Evolutionary conservation across 2,888 invertebrate species (phyloP), one percentile per base, ranked within the genome.

Genomic region (Cephus nigrinus): DNA sequence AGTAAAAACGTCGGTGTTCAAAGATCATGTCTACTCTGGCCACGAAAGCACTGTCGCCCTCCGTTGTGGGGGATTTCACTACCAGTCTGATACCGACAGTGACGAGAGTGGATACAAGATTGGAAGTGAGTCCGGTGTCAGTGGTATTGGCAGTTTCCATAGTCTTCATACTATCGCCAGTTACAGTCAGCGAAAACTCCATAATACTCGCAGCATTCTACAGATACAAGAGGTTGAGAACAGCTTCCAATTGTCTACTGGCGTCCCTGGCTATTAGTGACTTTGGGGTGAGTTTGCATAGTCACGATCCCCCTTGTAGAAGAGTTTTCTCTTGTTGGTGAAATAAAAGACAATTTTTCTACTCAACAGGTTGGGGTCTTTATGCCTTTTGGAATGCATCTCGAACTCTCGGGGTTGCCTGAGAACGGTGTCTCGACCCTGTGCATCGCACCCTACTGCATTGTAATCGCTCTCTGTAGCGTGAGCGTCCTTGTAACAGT

Each of bases 171-270:
- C 92, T 93, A 76, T 92, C 93, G 11, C 93, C 94, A 15, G 92
- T 94, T 90, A 94, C 94, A 78, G 90, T 94, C 74, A 92, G 93
- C 82, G 93, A 94, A 75, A 94, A 94, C 86, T 92, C 93, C 1
- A 90, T 94, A 79, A 93, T 94, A 40, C 90, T 95, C 72, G 92
- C 93, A 11, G 93, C 94, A 1, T 93, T 94, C 89, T 93, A 93
- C 85, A 92, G 93, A 69, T 94, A 93, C 91, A 94, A 94, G 86
- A 91, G 94, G 76, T 91, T 94, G 72, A 91, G 94, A 81, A 94
- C 94, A 32, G 94, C 94, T 5, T 94, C 94, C 76, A 94, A 94
- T 88, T 94, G 93, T 84, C 91, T 94, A 76, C 92, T 94, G 77
- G 93, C 93, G 82, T 94, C 94, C 1, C 89, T 95, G 77, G 94